Evolutionary conservation across 2,888 invertebrate genomes (phyloP), one percentile per base, ranked within the genome.

Genomic region (Platycheirus albimanus): DNA sequence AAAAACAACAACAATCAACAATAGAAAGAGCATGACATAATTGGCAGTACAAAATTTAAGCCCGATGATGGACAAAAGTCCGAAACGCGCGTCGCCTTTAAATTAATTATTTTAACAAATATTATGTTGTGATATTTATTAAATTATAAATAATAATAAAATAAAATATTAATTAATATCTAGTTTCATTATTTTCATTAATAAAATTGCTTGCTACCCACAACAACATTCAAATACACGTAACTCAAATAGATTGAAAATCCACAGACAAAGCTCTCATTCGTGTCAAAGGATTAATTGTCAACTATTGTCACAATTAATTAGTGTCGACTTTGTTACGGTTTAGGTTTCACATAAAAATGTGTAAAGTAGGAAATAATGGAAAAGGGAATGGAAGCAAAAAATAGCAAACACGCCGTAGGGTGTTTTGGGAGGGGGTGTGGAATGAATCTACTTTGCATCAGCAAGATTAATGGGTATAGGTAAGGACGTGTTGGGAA

Each of bases 241-340:
- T 43, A 30, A 45, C 30, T 45, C 30, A 43, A 61, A 30, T 61
- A 30, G 28, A 61, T 61, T 61, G 61, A 41, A 70, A 77, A 58
- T 58, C 56, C 64, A n/a, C 51, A 64, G 71, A 77, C 71, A 77
- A 77, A 77, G 51, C 77, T 36, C 30, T 30, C 56, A 71, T 54
- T 64, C 71, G 61, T 71, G 77, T 77, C 77, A 71, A 58, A 64
- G 51, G 77, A 77, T 77, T 77, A 71, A 71, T 71, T 77, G 63
- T 47, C 64, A 36, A 64, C 71, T 71, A 71, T 64, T 77, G 64
- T 71, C 71, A 64, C 71, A 71, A 77, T 71, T 77, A 71, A 77
- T 77, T 77, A 71, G 71, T 71, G 71, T 71, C 63, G 71, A 49
- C 49, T 71, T 58, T 45, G 30, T 33, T 52, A 63, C 28, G 52